Evolutionary conservation across 2,888 invertebrate species (phyloP).

Genomic region (Dryobota labecula): DNA sequence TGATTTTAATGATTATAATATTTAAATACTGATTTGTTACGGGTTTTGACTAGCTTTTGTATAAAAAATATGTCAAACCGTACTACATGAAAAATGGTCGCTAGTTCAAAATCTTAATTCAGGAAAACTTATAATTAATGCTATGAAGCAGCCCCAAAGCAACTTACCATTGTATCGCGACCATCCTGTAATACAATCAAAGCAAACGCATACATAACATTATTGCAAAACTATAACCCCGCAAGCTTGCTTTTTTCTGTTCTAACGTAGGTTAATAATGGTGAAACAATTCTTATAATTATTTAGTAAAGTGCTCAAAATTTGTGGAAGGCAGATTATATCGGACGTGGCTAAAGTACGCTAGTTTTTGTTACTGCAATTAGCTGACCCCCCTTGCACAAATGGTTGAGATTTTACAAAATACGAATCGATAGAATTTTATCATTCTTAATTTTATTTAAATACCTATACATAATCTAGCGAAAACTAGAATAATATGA

Average conservation of each 20-base stretch:
- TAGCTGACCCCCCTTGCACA: too few relatives aligned
- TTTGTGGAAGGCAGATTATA: constrained; percentile 5
- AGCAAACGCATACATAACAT: constrained; percentile 2
- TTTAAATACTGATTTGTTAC: too few relatives aligned
- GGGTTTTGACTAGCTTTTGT: neutral
- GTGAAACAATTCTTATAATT: constrained; percentile 2
- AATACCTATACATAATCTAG: too few relatives aligned
- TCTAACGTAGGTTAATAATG: neutral
- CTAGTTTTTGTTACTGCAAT: too few relatives aligned
- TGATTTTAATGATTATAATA: too few relatives aligned
- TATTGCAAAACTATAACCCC: neutral
- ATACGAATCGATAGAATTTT: too few relatives aligned
- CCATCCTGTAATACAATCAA: constrained; percentile 22
- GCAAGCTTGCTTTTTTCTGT: neutral
- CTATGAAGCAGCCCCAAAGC: constrained; percentile 8
- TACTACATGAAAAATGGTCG: neutral
- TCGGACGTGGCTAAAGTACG: neutral
- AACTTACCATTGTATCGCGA: constrained; percentile 20
- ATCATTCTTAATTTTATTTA: too few relatives aligned
- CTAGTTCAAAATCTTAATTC: neutral
- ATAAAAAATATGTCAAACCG: neutral
- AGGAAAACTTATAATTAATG: neutral
- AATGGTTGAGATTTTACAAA: too few relatives aligned
- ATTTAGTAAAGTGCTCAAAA: constrained; percentile 15
- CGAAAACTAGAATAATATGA: too few relatives aligned